phyloP scores from a whole-genome alignment of 2,113 vertebrate species.

The Synodontis membranacea region DNA sequence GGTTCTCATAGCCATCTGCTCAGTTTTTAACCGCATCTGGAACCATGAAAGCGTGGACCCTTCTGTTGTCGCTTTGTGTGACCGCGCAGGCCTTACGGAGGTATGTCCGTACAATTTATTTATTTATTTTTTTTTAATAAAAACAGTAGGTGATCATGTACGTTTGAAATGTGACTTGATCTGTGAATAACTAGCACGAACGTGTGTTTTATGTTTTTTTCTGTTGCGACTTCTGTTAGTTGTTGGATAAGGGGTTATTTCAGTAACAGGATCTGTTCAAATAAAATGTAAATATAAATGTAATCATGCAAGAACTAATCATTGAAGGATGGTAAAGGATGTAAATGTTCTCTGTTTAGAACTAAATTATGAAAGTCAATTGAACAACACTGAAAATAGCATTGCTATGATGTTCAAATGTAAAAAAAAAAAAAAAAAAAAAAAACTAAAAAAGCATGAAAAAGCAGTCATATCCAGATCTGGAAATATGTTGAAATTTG shows the following conservation, averaged over 20 bases:
- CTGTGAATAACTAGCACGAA: background rate
- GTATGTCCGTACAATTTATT: conserved; percentile 58
- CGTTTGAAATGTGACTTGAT: background rate
- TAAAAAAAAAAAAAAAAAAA: no score
- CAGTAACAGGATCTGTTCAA: background rate
- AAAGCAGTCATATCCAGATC: background rate
- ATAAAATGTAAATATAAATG: background rate
- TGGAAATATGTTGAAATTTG: background rate
- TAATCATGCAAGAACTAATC: background rate
- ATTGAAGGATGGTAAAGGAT: background rate
- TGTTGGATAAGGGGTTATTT: background rate
- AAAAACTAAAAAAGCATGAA: no score
- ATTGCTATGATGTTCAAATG: background rate
- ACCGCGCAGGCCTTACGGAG: conserved; percentile 65
- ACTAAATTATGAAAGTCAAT: background rate
- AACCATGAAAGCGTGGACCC: conserved; percentile 57
- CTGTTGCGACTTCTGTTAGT: background rate
- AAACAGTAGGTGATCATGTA: background rate
- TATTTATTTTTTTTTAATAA: background rate
- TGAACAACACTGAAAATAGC: background rate
- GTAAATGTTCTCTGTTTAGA: background rate
- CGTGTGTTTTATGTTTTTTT: background rate
- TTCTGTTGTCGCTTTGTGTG: conserved; percentile 56
- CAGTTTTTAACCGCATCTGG: conserved; percentile 52
- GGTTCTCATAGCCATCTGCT: background rate